phyloP scores from a whole-genome alignment of 64 coral and sea anemone genomes.

The Montipora foliosa region DNA sequence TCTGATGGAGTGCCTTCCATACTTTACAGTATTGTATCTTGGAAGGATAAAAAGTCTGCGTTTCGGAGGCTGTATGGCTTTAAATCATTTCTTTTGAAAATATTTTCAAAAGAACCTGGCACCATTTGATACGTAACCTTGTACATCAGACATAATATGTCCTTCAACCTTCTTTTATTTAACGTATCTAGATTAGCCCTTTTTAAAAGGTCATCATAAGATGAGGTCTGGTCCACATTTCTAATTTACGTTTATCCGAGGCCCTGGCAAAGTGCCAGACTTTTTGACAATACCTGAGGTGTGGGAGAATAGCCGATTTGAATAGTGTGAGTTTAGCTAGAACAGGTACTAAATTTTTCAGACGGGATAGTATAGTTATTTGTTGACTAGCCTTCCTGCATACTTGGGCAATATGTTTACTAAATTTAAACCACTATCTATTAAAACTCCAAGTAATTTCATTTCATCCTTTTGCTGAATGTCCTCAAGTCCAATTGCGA shows the following conservation, averaged over 20 bases:
- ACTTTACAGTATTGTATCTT: constrained; percentile 32
- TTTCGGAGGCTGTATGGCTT: constrained; percentile 46
- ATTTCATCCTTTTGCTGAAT: constrained; percentile 23
- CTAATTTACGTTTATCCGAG: constrained; percentile 24
- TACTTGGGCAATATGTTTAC: constrained; percentile 38
- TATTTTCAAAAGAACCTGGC: constrained; percentile 31
- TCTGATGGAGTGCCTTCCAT: constrained; percentile 59
- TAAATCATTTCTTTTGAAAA: not conserved
- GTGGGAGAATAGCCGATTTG: constrained; percentile 16
- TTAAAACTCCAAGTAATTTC: constrained; percentile 40
- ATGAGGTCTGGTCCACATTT: constrained; percentile 15
- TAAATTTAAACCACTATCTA: constrained; percentile 32
- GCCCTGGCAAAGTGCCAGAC: constrained; percentile 44
- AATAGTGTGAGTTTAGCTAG: constrained; percentile 63
- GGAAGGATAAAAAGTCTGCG: constrained; percentile 17
- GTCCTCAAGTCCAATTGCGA: constrained; percentile 3
- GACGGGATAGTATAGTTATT: constrained; percentile 54
- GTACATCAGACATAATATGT: constrained; percentile 45
- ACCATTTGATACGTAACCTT: constrained; percentile 8
- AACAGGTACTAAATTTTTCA: constrained; percentile 71
- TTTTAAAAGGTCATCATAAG: constrained; percentile 21
- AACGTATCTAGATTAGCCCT: constrained; percentile 14
- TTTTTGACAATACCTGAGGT: constrained; percentile 33
- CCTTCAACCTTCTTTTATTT: constrained; percentile 37
- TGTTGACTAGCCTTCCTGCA: constrained; percentile 56